Evolutionary conservation across 2,888 invertebrate species (phyloP).

Genomic region (Pandemis corylana): DNA sequence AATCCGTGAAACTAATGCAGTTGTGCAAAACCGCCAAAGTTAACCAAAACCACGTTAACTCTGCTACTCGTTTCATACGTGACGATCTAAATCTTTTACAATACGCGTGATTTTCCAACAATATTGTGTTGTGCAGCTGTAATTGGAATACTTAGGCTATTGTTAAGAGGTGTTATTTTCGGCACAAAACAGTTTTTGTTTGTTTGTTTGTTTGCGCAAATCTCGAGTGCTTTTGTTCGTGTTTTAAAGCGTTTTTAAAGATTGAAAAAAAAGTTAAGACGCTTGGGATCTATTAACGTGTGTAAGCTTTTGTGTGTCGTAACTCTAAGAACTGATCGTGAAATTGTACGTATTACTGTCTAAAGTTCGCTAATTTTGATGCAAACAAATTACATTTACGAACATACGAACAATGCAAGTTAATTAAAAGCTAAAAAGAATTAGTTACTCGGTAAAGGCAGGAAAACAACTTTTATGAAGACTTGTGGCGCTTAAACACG

Average conservation of each 20-base stretch:
- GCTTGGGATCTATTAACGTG: neutral
- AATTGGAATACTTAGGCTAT: neutral
- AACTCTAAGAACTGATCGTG: neutral
- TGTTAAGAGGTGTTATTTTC: slow-evolving; percentile 57
- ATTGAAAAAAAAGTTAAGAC: slow-evolving; percentile 19
- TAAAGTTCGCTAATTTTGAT: too few species aligned
- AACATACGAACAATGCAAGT: too few species aligned
- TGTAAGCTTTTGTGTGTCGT: neutral
- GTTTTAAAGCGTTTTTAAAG: slow-evolving; percentile 46
- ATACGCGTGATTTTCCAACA: neutral
- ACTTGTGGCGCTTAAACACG: too few species aligned
- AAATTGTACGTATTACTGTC: neutral
- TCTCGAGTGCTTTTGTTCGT: slow-evolving; percentile 46
- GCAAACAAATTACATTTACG: too few species aligned
- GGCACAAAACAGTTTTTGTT: slow-evolving; percentile 57
- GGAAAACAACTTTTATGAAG: too few species aligned
- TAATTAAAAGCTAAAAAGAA: too few species aligned
- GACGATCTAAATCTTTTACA: neutral
- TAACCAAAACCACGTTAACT: slow-evolving; percentile 15
- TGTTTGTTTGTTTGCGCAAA: slow-evolving; percentile 60
- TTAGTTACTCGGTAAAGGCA: too few species aligned
- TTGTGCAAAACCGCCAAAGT: slow-evolving; percentile 49
- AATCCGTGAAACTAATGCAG: slow-evolving; percentile 47
- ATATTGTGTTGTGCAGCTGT: neutral
- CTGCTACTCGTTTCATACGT: neutral